Evolutionary conservation across 2,888 invertebrate genomes (phyloP), one percentile per base, ranked within the genome.

Genomic region (Ptilodon capucinus): DNA sequence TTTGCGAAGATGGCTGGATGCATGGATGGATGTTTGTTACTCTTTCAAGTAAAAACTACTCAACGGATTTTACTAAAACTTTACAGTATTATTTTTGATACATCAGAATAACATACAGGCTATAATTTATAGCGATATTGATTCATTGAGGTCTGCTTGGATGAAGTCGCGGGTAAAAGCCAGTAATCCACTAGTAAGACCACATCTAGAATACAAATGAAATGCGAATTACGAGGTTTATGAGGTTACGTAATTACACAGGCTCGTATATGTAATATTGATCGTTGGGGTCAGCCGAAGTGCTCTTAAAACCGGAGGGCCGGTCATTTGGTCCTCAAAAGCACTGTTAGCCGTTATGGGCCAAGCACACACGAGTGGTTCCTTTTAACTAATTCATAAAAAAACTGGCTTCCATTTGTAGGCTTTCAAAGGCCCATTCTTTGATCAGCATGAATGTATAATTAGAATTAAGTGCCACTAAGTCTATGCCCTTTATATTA

Each of bases 291-390:
- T 61, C 62, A 64, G 54, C 47, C 54, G 52, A 69, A 69, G 77
- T 60, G 67, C 78, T 70, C 71, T 71, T 55, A 45, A 39, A 61
- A 50, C 39, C 46, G 41, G 46, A 78, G 79, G 60, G 56, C 67
- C 74, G 69, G 75, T 76, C 74, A 71, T 79, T 75, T 74, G 72
- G 70, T 64, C 73, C 56, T 79, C 76, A 74, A 75, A 77, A 74
- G 79, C 66, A 68, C 71, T 63, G 70, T 62, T 66, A 64, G 61
- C 67, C 64, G 65, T 58, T 63, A 64, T 57, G 56, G 62, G 60
- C 60, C 60, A 51, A 53, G 48, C 46, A 40, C 46, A 40, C 45
- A 49, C 62, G 49, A 72, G 70, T 57, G 70, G 59, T 56, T 49
- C 60, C 59, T 62, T 68, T 68, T 61, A 63, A 57, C 44, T 64